A percentile compares a stretch with the other conserved stretches of the same genome.
Evolutionary conservation across 1,140 invertebrate genomes (phyloP).

Genomic region (Drosophila melanogaster): Release_6_plus_ISO1_MT NC_004354.4:17818501-17819000

Average conservation of each 20-base stretch:
- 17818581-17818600: background rate
- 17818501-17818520: slow-evolving; percentile 65
- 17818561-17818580: slow-evolving; percentile 23
- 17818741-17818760: background rate
- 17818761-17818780: background rate
- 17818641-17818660: slow-evolving; percentile 22
- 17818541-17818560: slow-evolving; percentile 51
- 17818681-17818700: slow-evolving; percentile 60
- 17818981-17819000: too few relatives aligned
- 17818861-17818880: slow-evolving; percentile 11
- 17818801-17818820: slow-evolving; percentile 6
- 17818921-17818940: too few relatives aligned
- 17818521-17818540: slow-evolving; percentile 53
- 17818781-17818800: slow-evolving; percentile 26
- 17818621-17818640: slow-evolving; percentile 64
- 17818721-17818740: slow-evolving; percentile 12
- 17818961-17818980: too few relatives aligned
- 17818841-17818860: slow-evolving; percentile 24
- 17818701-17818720: slow-evolving; percentile 44
- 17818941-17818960: too few relatives aligned
- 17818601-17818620: background rate
- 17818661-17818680: slow-evolving; percentile 1
- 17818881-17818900: background rate
- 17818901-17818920: too few relatives aligned
- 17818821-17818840: slow-evolving; percentile 5